Percentiles rank a stretch among this genome's conserved stretches.
Conservation (phyloP, 2,797 vertebrate genomes). For the Jordanella pulchra region DNA sequence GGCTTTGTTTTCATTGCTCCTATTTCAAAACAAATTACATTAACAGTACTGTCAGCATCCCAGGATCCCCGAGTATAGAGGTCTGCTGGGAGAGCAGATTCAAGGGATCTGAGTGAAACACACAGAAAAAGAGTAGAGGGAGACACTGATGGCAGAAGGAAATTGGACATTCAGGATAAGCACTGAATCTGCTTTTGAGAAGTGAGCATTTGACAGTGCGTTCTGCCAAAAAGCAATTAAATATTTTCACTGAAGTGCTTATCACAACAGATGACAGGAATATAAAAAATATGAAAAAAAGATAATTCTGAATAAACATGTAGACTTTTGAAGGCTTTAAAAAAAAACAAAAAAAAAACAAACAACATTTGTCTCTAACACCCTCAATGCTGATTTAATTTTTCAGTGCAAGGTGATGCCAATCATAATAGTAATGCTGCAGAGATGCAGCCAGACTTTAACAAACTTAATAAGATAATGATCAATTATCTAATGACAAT, state of each 20-base stretch:
- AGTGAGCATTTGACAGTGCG: conserved; percentile 37
- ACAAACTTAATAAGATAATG: conserved; percentile 26
- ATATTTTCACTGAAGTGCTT: conserved; percentile 39
- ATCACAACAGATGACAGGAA: conserved; percentile 43
- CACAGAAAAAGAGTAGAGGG: conserved; percentile 1
- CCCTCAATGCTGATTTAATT: conserved; percentile 14
- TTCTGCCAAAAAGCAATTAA: conserved; percentile 68
- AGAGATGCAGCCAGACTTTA: conserved; percentile 17
- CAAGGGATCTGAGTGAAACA: conserved; percentile 20
- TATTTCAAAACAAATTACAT: conserved; percentile 67
- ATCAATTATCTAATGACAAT: conserved; percentile 53
- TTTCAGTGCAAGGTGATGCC: conserved; percentile 19
- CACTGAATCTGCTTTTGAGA: conserved; percentile 51
- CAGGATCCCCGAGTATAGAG: conserved; percentile 35
- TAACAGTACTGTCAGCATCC: conserved; percentile 49
- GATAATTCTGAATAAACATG: conserved; percentile 33
- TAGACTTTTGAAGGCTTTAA: conserved; percentile 33
- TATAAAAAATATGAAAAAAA: conserved; percentile 15
- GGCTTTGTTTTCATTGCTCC: conserved; percentile 45
- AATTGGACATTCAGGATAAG: conserved; percentile 28
- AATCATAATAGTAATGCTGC: conserved; percentile 21
- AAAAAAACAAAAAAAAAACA: no score
- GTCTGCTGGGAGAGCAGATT: conserved; percentile 30
- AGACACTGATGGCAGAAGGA: conserved; percentile 13
- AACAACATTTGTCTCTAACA: conserved; percentile 5